Evolutionary conservation across 2,888 invertebrate species (phyloP), one percentile per base, ranked within the genome.

Genomic region (Bedellia somnulentella): DNA sequence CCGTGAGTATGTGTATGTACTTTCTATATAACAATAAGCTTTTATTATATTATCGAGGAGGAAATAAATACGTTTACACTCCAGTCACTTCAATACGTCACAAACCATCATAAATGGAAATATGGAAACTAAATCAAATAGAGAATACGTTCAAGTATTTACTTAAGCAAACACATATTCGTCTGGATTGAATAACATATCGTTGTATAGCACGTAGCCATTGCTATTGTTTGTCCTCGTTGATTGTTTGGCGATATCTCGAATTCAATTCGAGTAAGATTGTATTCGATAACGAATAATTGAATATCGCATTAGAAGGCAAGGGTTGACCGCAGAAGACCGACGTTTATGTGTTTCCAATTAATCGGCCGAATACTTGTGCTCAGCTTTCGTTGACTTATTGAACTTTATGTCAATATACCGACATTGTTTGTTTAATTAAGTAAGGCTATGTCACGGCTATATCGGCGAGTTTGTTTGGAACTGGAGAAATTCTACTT

Each of bases 211-310:
- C n/a, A n/a, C n/a, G n/a, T n/a, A n/a, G n/a, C 11, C 18, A 26
- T 24, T 35, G 27, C 32, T 35, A 24, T 31, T 52, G 52, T 57
- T 58, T 58, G 45, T 51, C 51, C 56, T 52, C 49, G 41, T 44
- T 54, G 57, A 60, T 61, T 63, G 60, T 59, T 59, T 47, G 49
- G 43, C 47, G 46, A 49, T 49, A 46, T 49, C 49, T 38, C 44
- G 12, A 43, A 49, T 54, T 45, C 54, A 47, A 45, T 45, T 44
- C 25, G 27, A 32, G 40, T 36, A 28, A 23, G 24, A 24, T n/a
- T n/a, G 49, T 49, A 45, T 39, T 35, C 35, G 42, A 43, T 38
- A 33, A 27, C 31, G 41, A 49, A 53, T 61, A 55, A 66, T 63
- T 54, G 52, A 60, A 60, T 56, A 54, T 49, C 43, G 37, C 41